Conservation (phyloP, 1,140 invertebrate genomes). For the Drosophila saltans region DNA sequence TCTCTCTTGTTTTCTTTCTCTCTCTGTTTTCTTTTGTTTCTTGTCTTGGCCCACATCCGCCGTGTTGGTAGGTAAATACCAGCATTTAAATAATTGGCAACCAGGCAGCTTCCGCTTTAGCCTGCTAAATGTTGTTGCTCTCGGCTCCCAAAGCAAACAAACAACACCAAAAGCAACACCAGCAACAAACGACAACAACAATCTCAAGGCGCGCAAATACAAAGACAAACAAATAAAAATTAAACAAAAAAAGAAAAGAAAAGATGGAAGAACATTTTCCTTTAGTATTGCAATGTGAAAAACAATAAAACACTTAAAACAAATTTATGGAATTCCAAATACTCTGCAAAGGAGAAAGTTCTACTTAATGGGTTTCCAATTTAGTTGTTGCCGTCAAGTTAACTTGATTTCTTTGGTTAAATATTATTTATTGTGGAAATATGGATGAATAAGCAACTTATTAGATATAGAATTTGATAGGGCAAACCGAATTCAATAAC, state of each 20-base stretch:
- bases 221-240: conserved; percentile 66
- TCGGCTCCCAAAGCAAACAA: conserved; percentile 56
- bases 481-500: too few species aligned
- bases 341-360: neutral
- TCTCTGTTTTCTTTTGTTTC: neutral
- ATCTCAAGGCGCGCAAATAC: conserved; percentile 55
- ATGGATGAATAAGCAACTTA: too few species aligned
- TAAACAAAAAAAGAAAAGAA: conserved; percentile 50
- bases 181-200: conserved; percentile 17
- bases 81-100: conserved; percentile 81
- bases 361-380: too few species aligned
- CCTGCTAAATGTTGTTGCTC: conserved; percentile 34
- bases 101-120: conserved; percentile 67
- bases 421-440: too few species aligned
- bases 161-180: conserved; percentile 37
- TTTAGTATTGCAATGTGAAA: conserved; percentile 10
- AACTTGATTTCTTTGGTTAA: too few species aligned
- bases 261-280: conserved; percentile 53
- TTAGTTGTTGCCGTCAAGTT: too few species aligned
- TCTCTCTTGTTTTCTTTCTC: neutral
- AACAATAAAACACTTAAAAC: neutral
- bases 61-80: conserved; percentile 75
- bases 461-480: too few species aligned
- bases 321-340: neutral
- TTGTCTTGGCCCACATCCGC: conserved; percentile 72